Percentiles rank a stretch among this genome's conserved stretches.
Conservation (phyloP, 2,888 invertebrate species). For the Prenolepis imparis region DNA sequence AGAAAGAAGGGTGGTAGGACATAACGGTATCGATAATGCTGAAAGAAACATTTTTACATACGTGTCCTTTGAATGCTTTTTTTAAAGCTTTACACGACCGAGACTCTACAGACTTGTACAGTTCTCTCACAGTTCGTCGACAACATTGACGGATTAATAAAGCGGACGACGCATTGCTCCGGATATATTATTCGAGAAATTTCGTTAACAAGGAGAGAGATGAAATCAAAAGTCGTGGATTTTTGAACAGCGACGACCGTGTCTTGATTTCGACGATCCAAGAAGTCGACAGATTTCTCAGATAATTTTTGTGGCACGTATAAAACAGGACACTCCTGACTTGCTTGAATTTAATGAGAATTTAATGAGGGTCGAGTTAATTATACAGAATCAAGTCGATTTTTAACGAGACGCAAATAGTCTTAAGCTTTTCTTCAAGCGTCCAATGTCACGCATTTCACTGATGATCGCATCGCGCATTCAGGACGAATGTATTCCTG, state of each 20-base stretch:
- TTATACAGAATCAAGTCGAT: not conserved
- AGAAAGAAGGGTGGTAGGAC: slow-evolving; percentile 42
- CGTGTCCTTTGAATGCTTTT: slow-evolving; percentile 77
- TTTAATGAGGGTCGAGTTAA: not conserved
- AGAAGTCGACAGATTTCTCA: not conserved
- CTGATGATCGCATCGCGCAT: slow-evolving; percentile 51
- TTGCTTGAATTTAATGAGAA: not conserved
- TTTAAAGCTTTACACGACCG: slow-evolving; percentile 65
- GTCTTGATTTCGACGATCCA: not conserved
- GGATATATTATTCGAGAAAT: slow-evolving; percentile 1
- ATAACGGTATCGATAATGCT: slow-evolving; percentile 75
- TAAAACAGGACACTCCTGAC: not conserved
- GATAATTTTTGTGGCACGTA: not conserved
- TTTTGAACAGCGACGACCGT: not conserved
- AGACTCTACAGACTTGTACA: slow-evolving; percentile 64
- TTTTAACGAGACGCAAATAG: slow-evolving; percentile 2
- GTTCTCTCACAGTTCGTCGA: slow-evolving; percentile 53
- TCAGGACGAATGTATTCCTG: slow-evolving; percentile 65
- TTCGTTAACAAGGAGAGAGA: not conserved
- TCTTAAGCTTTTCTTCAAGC: too few species aligned
- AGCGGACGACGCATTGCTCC: not conserved
- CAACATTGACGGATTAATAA: slow-evolving; percentile 54
- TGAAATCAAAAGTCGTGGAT: not conserved
- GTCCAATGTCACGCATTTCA: not conserved
- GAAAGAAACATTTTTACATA: slow-evolving; percentile 80